Percentiles rank a stretch among this genome's conserved stretches.
phyloP scores from a whole-genome alignment of 1,140 invertebrate species.

The Drosophila bifasciata region DNA sequence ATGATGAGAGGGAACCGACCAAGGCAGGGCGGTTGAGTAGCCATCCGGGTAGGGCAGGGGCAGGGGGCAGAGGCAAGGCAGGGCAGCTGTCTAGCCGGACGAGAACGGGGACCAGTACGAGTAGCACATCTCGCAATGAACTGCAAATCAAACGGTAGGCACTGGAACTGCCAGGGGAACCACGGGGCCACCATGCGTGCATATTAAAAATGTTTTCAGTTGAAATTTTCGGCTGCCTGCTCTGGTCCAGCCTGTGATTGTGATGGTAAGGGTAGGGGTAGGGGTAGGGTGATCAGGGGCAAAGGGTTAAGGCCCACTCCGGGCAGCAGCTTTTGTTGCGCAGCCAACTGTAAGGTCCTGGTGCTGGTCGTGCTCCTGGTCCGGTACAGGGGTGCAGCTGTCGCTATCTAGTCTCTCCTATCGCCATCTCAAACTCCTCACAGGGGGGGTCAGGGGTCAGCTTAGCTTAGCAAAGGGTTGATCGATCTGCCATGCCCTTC shows the following conservation, averaged over 20 bases:
- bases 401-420: conserved; percentile 69
- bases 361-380: background rate
- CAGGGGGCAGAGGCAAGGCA: conserved; percentile 5
- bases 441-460: conserved; percentile 58
- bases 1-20: conserved; percentile 1
- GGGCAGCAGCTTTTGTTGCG: conserved; percentile 54
- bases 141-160: conserved; percentile 61
- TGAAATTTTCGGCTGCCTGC: conserved; percentile 49
- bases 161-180: too few species aligned
- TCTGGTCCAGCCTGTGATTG: conserved; percentile 3
- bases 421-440: conserved; percentile 47
- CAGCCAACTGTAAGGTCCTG: conserved; percentile 70
- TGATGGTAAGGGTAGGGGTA: too few species aligned
- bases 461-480: conserved; percentile 40
- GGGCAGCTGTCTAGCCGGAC: conserved; percentile 73
- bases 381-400: conserved; percentile 54
- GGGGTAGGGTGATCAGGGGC: background rate
- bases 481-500: conserved; percentile 41
- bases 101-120: conserved; percentile 7
- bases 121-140: conserved; percentile 59
- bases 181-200: conserved; percentile 67
- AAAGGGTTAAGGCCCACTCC: conserved; percentile 17
- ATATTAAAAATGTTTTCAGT: conserved; percentile 78
- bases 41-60: background rate
- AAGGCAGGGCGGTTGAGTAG: conserved; percentile 14